Conservation (phyloP, 2,797 vertebrate species). For the Odontamblyopus lacepedii region DNA sequence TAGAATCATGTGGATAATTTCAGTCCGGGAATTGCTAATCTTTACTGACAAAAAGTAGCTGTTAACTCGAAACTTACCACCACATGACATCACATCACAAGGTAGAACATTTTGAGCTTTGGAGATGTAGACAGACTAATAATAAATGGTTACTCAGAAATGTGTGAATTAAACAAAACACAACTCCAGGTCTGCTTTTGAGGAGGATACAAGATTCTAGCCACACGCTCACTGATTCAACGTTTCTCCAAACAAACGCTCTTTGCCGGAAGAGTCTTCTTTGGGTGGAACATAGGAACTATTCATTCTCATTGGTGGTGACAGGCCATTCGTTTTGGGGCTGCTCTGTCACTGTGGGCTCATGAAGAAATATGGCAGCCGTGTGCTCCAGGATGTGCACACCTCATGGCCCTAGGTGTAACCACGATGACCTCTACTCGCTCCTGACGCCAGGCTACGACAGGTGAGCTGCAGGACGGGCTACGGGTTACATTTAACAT, state of each 20-base stretch:
- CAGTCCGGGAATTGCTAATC: no score
- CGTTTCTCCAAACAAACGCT: slow-evolving; percentile 52
- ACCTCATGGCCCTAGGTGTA: slow-evolving; percentile 12
- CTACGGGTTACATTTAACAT: not conserved
- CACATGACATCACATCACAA: no score
- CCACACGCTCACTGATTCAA: slow-evolving; percentile 27
- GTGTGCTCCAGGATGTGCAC: slow-evolving; percentile 13
- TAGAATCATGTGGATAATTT: no score
- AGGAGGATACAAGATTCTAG: not conserved
- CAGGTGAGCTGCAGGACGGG: not conserved
- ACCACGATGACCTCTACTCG: slow-evolving; percentile 9
- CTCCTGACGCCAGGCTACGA: not conserved
- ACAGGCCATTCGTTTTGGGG: slow-evolving; percentile 81
- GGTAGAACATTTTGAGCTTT: no score
- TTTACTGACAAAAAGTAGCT: no score
- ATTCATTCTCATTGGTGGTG: slow-evolving; percentile 81
- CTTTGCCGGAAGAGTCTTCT: slow-evolving; percentile 75
- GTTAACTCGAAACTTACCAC: no score
- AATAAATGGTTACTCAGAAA: no score
- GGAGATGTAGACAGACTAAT: no score
- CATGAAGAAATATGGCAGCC: slow-evolving; percentile 84
- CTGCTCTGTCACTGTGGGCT: slow-evolving; percentile 78
- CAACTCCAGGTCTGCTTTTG: no score
- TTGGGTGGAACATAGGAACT: slow-evolving; percentile 68
- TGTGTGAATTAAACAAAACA: no score